Conservation (phyloP, 2,113 vertebrate genomes). For the Plecotus auritus region DNA sequence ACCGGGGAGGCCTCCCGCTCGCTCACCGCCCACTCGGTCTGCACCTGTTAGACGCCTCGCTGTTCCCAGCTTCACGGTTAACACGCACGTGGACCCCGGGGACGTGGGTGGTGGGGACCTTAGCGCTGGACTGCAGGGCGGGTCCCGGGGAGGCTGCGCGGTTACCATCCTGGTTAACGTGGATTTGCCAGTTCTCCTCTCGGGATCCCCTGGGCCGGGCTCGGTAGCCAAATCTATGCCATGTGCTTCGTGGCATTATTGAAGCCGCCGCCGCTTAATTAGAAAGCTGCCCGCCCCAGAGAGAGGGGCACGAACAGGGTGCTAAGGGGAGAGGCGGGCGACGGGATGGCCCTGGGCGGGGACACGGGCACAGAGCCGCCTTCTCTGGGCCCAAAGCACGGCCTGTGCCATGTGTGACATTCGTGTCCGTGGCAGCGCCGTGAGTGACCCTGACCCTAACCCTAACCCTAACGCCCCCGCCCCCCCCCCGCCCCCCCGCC, state of each 20-base stretch:
- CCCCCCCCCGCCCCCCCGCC: no score
- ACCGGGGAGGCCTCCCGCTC: background rate
- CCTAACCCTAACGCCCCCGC: no score
- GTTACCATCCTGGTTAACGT: slow-evolving; percentile 72
- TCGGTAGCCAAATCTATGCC: slow-evolving; percentile 74
- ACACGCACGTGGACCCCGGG: slow-evolving; percentile 35
- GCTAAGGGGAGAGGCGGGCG: no score
- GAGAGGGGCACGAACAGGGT: no score
- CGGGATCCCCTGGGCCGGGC: slow-evolving; percentile 60
- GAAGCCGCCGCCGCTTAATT: slow-evolving; percentile 67
- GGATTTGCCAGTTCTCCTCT: slow-evolving; percentile 59
- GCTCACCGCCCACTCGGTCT: slow-evolving; percentile 35
- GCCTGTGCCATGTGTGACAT: no score
- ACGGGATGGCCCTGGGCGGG: no score
- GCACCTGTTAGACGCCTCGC: slow-evolving; percentile 51
- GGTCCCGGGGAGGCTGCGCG: slow-evolving; percentile 46
- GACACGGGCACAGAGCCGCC: no score
- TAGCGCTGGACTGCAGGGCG: background rate
- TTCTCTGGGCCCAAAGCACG: no score
- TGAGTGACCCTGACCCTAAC: no score
- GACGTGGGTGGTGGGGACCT: background rate
- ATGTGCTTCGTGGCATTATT: slow-evolving; percentile 57
- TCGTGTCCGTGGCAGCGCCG: no score
- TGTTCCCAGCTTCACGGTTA: slow-evolving; percentile 53
- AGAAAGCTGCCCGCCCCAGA: no score